phyloP scores from a whole-genome alignment of 1,140 invertebrate genomes.

The Temnothorax curvispinosus region DNA sequence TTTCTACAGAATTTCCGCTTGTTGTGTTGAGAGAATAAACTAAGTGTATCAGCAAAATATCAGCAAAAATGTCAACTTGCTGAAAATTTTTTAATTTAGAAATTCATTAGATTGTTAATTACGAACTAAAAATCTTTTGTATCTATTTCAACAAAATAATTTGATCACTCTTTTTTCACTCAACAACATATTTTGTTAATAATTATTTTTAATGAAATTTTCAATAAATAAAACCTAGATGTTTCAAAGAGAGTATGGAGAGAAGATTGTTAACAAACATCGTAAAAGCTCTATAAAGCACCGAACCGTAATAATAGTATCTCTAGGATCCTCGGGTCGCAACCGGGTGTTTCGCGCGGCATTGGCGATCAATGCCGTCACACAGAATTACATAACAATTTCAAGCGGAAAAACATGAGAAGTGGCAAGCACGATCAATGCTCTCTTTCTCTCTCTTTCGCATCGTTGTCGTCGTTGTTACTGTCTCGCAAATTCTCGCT shows the following conservation, averaged over 20 bases:
- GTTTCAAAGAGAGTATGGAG: neutral
- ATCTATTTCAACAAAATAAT: neutral
- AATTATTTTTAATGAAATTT: neutral
- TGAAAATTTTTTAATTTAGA: neutral
- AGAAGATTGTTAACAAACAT: neutral
- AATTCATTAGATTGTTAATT: neutral
- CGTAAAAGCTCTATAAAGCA: neutral
- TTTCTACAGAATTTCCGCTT: neutral
- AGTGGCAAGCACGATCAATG: slow-evolving; percentile 10
- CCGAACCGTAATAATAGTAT: neutral
- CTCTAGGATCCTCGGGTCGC: neutral
- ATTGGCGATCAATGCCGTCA: slow-evolving; percentile 37
- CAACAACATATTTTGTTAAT: neutral
- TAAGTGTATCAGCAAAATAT: neutral
- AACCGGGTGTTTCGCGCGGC: neutral
- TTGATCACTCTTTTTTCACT: neutral
- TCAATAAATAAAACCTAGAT: neutral
- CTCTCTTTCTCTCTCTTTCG: neutral
- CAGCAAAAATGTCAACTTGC: neutral
- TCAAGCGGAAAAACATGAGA: slow-evolving; percentile 44
- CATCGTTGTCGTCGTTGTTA: neutral
- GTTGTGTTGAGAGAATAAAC: neutral
- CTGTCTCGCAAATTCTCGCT: slow-evolving; percentile 17
- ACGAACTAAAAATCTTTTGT: neutral
- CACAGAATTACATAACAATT: slow-evolving; percentile 46